A percentile compares a stretch with the other conserved stretches of the same genome.
phyloP scores from a whole-genome alignment of 2,797 vertebrate species.

The Eulemur albifrons region DNA sequence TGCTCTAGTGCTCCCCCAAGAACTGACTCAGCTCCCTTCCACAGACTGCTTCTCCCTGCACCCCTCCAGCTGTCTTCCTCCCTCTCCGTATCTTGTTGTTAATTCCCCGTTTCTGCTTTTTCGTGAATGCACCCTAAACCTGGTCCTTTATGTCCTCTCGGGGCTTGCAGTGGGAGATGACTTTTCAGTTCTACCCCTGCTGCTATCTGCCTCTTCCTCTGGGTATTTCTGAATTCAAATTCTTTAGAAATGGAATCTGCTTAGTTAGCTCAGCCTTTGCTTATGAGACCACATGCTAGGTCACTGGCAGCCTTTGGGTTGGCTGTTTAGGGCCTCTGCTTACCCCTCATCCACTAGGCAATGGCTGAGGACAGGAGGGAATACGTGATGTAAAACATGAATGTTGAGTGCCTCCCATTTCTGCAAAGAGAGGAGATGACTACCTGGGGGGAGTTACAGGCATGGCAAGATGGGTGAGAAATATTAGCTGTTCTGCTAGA shows the following conservation, averaged over 20 bases:
- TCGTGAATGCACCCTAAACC: not conserved
- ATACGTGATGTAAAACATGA: not conserved
- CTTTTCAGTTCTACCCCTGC: not conserved
- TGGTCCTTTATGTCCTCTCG: not conserved
- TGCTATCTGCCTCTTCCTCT: not conserved
- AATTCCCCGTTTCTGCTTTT: not conserved
- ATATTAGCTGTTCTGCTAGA: not conserved
- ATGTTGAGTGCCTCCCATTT: not conserved
- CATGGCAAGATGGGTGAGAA: not conserved
- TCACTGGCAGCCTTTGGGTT: not conserved
- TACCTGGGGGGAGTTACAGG: not conserved
- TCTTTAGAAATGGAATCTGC: not conserved
- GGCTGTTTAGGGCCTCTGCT: not conserved
- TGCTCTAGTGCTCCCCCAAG: rapidly evolving
- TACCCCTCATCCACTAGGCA: not conserved
- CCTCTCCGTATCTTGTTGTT: not conserved
- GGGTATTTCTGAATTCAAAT: constrained; percentile 19
- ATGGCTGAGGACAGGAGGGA: not conserved
- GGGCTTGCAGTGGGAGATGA: not conserved
- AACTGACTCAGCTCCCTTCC: not conserved
- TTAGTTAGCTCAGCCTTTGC: not conserved
- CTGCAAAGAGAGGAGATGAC: not conserved
- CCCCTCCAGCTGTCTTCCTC: not conserved
- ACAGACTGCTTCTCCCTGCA: too few species aligned
- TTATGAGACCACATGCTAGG: not conserved